phyloP scores from a whole-genome alignment of 1,140 invertebrate genomes.

The Drosophila mayri region DNA sequence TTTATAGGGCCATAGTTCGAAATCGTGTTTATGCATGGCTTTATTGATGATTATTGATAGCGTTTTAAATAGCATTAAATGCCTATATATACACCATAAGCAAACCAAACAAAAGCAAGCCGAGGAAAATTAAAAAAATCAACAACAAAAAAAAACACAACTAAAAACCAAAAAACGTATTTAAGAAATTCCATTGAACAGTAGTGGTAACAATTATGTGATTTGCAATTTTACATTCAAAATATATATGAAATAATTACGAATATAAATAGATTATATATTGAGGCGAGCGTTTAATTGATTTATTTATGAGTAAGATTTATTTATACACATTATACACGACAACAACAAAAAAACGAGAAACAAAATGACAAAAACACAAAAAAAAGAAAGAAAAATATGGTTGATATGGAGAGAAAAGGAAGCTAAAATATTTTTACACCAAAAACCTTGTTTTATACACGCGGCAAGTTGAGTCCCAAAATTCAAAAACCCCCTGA shows the following conservation, averaged over 20 bases:
- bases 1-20: slow-evolving; percentile 81
- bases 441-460: slow-evolving; percentile 69
- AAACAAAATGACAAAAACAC: slow-evolving; percentile 35
- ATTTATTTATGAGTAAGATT: slow-evolving; percentile 80
- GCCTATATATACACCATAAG: slow-evolving; percentile 77
- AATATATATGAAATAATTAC: slow-evolving; percentile 77
- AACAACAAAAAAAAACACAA: slow-evolving; percentile 34
- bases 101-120: slow-evolving; percentile 43
- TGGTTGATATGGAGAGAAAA: slow-evolving; percentile 24
- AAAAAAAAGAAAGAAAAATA: slow-evolving; percentile 16
- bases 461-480: slow-evolving; percentile 44
- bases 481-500: slow-evolving; percentile 3
- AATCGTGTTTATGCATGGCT: slow-evolving; percentile 81
- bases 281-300: slow-evolving; percentile 80
- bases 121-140: slow-evolving; percentile 13
- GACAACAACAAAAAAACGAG: slow-evolving; percentile 41
- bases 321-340: slow-evolving; percentile 78
- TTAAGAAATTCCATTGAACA: slow-evolving; percentile 78
- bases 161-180: slow-evolving; percentile 56
- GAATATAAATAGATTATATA: slow-evolving; percentile 70
- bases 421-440: slow-evolving; percentile 72
- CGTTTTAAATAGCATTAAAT: slow-evolving; percentile 84
- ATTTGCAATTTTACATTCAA: slow-evolving; percentile 84
- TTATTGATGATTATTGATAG: slow-evolving; percentile 83
- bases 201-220: slow-evolving; percentile 84